phyloP scores from a whole-genome alignment of 2,113 vertebrate species.

The Ariopsis seemanni region DNA sequence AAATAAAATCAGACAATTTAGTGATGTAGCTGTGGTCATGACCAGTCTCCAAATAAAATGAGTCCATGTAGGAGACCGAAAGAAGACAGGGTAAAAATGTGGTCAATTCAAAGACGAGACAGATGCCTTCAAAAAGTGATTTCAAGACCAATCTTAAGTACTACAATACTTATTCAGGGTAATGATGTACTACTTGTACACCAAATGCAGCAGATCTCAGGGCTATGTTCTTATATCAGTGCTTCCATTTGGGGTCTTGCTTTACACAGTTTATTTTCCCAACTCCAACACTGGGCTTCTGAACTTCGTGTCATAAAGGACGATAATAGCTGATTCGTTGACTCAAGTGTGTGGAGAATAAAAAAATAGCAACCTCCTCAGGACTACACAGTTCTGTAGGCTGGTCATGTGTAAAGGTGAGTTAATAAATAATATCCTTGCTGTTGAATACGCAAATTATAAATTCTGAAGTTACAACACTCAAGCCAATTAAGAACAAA shows the following conservation, averaged over 20 bases:
- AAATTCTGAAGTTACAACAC: not conserved
- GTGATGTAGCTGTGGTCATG: too few relatives aligned
- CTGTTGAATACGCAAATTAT: not conserved
- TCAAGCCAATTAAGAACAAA: constrained; percentile 8
- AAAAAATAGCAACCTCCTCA: not conserved
- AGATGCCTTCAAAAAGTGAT: too few relatives aligned
- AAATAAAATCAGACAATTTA: too few relatives aligned
- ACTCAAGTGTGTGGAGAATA: not conserved
- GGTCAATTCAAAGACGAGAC: too few relatives aligned
- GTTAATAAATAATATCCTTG: not conserved
- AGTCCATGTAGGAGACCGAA: too few relatives aligned
- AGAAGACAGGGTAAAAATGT: too few relatives aligned
- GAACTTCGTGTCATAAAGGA: not conserved
- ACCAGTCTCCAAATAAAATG: too few relatives aligned
- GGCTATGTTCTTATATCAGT: not conserved
- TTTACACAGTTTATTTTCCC: not conserved
- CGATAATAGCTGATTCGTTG: not conserved
- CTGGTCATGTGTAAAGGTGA: not conserved
- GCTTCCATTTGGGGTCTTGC: not conserved
- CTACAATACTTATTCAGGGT: not conserved
- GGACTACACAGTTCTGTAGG: not conserved
- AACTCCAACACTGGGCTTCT: not conserved
- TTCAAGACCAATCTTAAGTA: too few relatives aligned
- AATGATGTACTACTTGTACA: not conserved
- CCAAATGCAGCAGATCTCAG: not conserved